Conservation (phyloP, 2,797 vertebrate species). For the Pogoniulus pusillus region DNA sequence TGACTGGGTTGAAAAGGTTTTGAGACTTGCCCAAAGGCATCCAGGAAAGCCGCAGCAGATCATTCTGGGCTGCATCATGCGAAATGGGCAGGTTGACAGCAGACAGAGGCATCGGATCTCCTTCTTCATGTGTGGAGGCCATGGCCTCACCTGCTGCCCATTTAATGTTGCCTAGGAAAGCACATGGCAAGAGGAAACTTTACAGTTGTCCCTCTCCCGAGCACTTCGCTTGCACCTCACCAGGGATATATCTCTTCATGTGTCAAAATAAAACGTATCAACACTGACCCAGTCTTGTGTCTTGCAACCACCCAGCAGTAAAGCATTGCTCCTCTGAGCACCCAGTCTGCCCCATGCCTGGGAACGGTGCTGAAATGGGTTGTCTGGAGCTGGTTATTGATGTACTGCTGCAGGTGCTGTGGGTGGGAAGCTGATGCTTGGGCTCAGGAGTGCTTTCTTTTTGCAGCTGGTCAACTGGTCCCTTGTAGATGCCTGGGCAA, state of each 20-base stretch:
- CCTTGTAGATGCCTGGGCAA: fast-evolving
- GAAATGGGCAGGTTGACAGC: not conserved
- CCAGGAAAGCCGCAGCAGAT: not conserved
- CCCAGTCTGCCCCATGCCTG: not conserved
- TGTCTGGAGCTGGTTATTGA: fast-evolving
- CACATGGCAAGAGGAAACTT: not conserved
- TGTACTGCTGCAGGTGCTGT: no score
- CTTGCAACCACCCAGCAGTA: fast-evolving
- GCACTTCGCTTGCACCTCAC: not conserved
- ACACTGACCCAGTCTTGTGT: fast-evolving
- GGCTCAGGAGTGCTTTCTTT: fast-evolving
- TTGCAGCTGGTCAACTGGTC: not conserved
- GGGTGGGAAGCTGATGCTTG: not conserved
- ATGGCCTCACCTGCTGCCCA: fast-evolving
- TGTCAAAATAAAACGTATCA: not conserved
- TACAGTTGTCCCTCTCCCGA: not conserved
- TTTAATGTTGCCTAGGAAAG: not conserved
- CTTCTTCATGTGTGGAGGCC: not conserved
- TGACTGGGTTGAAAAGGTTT: not conserved
- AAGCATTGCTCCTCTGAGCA: not conserved
- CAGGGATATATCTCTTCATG: not conserved
- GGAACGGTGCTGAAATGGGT: not conserved
- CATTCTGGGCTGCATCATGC: not conserved
- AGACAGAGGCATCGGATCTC: fast-evolving
- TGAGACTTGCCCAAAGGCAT: not conserved